Base-by-base conservation (phyloP, 2,113 vertebrate genomes). In the Melospiza melodia region DNA sequence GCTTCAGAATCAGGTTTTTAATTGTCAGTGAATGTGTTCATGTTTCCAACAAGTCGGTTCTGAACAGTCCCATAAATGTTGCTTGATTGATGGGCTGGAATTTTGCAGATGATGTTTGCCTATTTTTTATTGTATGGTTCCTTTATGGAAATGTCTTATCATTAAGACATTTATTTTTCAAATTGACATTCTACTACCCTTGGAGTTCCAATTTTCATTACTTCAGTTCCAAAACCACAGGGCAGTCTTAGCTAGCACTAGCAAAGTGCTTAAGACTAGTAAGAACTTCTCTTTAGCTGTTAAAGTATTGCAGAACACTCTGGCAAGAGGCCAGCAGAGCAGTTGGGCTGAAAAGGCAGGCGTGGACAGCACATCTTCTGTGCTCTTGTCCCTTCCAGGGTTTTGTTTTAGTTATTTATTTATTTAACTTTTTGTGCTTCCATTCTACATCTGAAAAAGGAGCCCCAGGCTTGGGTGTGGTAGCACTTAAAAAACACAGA, bases 351-450 rank as follows among this genome's bases (percentile, higher is more conserved):
- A 58, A 90, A 30, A 80, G 59, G 27, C 28, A 62, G 22, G 27
- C 0, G 0, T 49, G 43, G n/a, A 11, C 15, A 65, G 1, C 25
- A 31, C 37, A 72, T 31, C 22, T 66, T 80, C 69, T 80, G 2
- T 69, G 49, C 12, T 71, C n/a, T 43, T 57, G 11, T 12, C 27
- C 12, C 1, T 52, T 88, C 23, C 22, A 37, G 28, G 10, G 16
- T 48, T 59, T 55, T 25, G 1, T 44, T 28, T 25, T 6, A 5
- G 11, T 31, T 24, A 28, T 15, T 68, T 59, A 24, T 33, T 71
- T 69, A 20, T 57, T 20, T 46, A 49, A 30, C 10, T 35, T 52
- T 73, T 52, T 74, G 27, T 63, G 14, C 44, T 76, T 90, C 49
- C 28, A 37, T 84, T 69, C 30, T 62, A 21, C 46, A 39, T 54